Base-by-base conservation (phyloP, 1,140 invertebrate genomes). In the Cydia amplana region DNA sequence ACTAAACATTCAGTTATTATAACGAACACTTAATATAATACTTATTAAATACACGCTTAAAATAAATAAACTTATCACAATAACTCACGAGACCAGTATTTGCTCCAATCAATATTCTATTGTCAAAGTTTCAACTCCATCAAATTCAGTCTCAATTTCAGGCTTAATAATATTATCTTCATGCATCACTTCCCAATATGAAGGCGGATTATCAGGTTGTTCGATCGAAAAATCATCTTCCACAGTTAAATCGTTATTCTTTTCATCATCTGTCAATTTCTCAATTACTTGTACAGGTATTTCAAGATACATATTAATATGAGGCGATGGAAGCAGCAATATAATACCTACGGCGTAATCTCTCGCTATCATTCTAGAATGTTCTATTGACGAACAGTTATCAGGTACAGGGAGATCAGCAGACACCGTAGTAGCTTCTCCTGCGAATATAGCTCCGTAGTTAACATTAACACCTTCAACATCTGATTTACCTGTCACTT, bases 341-440 rank as follows among this genome's bases (percentile, higher is more conserved):
- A 49, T 77, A 20, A 74, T 72, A 28, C 10, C 40, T 46, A 77
- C 46, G 0, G 40, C 25, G 51, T 77, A 77, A 51, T 74, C 65
- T 40, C 76, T 77, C 1, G 46, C 32, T n/a, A 74, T 67, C n/a
- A 74, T 36, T 77, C 46, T 74, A 7, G 76, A 74, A 72, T 74
- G 23, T 4, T 40, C 65, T 5, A 77, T 72, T 14, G 51, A 55
- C 36, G 16, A 18, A 16, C 18, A 12, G 32, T 74, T 28, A 23
- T 36, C 16, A 20, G 76, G 76, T 25, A 77, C 16, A 70, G 40
- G 46, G 1, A 77, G 70, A n/a, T 70, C 73, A n/a, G 14, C 23
- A 14, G 40, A 10, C 12, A 40, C 9, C 18, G 18, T 67, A 16
- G 40, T 16, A 18, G 46, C 74, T 36, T 74, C 32, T 20, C 64